phyloP scores from a whole-genome alignment of 1,140 invertebrate genomes.

The Archivesica marissinica region DNA sequence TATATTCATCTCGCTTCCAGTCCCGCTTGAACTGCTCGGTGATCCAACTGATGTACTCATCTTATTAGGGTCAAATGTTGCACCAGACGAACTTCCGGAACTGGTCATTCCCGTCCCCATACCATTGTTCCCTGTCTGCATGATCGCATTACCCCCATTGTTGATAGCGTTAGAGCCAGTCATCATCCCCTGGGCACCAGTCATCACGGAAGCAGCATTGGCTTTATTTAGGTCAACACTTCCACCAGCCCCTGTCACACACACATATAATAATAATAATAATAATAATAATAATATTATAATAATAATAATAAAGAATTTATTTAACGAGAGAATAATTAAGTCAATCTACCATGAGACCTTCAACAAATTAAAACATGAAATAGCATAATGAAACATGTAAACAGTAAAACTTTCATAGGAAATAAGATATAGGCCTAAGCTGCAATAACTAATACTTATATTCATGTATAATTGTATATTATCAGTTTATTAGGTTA shows the following conservation, averaged over 20 bases:
- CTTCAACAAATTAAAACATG: no score
- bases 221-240: constrained; percentile 31
- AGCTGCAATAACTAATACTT: no score
- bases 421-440: no score
- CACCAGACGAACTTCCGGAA: neutral
- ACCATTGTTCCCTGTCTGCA: constrained; percentile 5
- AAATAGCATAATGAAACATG: no score
- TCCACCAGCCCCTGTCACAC: constrained; percentile 45
- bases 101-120: neutral
- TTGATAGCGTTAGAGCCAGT: constrained; percentile 30
- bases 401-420: no score
- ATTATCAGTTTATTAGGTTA: no score
- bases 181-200: constrained; percentile 46
- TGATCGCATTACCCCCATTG: constrained; percentile 28
- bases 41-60: neutral
- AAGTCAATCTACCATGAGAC: no score
- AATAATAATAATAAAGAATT: no score
- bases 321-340: no score
- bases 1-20: constrained; percentile 28
- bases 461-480: no score
- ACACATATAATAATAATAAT: no score
- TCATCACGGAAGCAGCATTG: constrained; percentile 27
- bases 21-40: neutral
- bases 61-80: constrained; percentile 44
- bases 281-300: no score